phyloP scores from a whole-genome alignment of 2,888 invertebrate genomes.

The Pinctada fucata region DNA sequence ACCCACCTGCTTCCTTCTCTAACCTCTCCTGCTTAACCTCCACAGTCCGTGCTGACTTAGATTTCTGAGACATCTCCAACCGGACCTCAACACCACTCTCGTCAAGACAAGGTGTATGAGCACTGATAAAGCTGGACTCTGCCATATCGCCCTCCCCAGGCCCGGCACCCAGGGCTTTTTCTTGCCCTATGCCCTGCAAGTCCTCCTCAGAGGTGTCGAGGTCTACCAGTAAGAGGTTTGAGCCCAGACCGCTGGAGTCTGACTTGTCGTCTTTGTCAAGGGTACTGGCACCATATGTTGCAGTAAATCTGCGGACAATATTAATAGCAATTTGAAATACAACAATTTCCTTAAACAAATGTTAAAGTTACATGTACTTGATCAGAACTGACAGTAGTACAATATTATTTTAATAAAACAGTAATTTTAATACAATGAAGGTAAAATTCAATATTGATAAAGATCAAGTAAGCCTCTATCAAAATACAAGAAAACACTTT shows the following conservation, averaged over 20 bases:
- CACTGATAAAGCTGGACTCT: conserved; percentile 32
- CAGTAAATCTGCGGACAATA: neutral
- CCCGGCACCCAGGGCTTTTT: no score
- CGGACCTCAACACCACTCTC: neutral
- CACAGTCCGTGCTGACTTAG: conserved; percentile 54
- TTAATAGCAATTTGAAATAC: neutral
- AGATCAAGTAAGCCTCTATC: no score
- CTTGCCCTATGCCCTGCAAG: neutral
- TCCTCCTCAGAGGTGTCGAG: conserved; percentile 37
- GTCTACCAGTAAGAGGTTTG: conserved; percentile 28
- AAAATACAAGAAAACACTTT: no score
- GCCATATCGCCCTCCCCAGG: conserved; percentile 1
- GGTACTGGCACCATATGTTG: neutral
- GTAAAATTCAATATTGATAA: no score
- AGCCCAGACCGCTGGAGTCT: conserved; percentile 28
- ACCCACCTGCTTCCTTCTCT: neutral
- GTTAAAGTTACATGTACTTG: no score
- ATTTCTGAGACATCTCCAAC: conserved; percentile 19
- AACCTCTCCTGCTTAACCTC: conserved; percentile 57
- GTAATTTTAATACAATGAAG: no score
- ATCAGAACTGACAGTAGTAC: no score
- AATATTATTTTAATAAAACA: no score
- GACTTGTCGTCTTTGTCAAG: conserved; percentile 36
- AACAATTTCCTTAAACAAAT: no score
- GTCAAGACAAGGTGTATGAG: neutral